phyloP scores from a whole-genome alignment of 2,797 vertebrate genomes.

The Spizella passerina region DNA sequence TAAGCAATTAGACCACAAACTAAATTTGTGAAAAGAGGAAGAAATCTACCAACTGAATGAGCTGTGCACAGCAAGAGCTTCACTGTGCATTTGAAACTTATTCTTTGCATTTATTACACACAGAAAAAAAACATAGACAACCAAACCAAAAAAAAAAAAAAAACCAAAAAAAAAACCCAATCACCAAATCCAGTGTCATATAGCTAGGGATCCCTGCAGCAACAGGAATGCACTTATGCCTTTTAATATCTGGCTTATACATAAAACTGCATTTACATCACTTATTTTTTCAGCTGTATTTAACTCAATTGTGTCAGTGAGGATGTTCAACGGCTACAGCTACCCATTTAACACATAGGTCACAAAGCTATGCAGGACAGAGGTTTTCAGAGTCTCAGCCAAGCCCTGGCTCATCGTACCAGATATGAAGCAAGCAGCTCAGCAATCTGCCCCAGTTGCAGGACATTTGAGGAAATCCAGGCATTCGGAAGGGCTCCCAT shows the following conservation, averaged over 20 bases:
- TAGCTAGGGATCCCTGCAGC: not conserved
- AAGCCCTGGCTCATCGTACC: rapidly evolving
- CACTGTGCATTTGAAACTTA: not conserved
- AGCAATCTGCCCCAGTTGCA: too few relatives aligned
- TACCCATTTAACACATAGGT: not conserved
- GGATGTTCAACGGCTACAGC: not conserved
- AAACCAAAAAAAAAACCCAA: not conserved
- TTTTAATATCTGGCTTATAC: not conserved
- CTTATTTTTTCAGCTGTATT: not conserved
- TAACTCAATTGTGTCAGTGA: not conserved
- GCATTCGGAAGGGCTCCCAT: rapidly evolving
- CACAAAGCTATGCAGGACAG: not conserved
- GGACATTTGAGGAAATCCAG: rapidly evolving
- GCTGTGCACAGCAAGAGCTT: not conserved
- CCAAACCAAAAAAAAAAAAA: not conserved
- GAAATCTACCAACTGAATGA: not conserved
- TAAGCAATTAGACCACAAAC: not conserved
- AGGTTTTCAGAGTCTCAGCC: not conserved
- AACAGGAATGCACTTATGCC: rapidly evolving
- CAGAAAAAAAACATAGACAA: not conserved
- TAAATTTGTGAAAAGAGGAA: not conserved
- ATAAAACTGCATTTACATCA: not conserved
- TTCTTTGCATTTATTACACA: not conserved
- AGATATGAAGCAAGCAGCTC: not conserved
- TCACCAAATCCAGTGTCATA: not conserved